Evolutionary conservation across 2,797 vertebrate genomes (phyloP), one percentile per base, ranked within the genome.

Genomic region (Etheostoma perlongum): DNA sequence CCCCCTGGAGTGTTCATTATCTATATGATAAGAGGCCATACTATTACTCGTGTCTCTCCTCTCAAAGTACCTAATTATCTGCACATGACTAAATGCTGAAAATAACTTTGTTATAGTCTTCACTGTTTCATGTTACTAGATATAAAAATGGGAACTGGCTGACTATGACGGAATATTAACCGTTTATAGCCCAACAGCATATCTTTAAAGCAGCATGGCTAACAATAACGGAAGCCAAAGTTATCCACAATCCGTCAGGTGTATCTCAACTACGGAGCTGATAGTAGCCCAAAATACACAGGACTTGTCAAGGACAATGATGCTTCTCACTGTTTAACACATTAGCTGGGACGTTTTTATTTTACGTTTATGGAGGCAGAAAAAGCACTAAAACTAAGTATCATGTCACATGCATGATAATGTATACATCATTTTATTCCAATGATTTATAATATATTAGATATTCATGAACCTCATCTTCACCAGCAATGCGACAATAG

Each of bases 1-100:
- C 27, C 27, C 58, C 72, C 47, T 52, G 42, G 51, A 64, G 74
- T 1, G 6, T 74, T 76, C 55, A 61, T 83, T 78, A 62, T 69
- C 23, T 48, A 44, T 81, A 8, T 67, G 27, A 65, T 16, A 57
- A 8, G 27, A 57, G n/a, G 42, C 53, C 33, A 61, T 57, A 65
- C 67, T 13, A 67, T 79, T 44, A 66, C 48, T 59, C 18, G 55
- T 15, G 7, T 64, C 62, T 62, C 52, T 61, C 33, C 23, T 48
- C n/a, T 49, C 15, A 72, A 54, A 75, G 47, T 27, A 18, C 27
- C 18, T 72, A 59, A 81, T 76, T 67, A 63, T 69, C 40, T 40
- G 16, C 57, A 40, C 30, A 16, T 67, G 42, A 67, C 16, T 42
- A 59, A 65, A 65, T 44, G 46, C 19, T 68, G 40, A 15, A 46